Evolutionary conservation across 2,888 invertebrate species (phyloP), one percentile per base, ranked within the genome.

Genomic region (Notodonta ziczac): DNA sequence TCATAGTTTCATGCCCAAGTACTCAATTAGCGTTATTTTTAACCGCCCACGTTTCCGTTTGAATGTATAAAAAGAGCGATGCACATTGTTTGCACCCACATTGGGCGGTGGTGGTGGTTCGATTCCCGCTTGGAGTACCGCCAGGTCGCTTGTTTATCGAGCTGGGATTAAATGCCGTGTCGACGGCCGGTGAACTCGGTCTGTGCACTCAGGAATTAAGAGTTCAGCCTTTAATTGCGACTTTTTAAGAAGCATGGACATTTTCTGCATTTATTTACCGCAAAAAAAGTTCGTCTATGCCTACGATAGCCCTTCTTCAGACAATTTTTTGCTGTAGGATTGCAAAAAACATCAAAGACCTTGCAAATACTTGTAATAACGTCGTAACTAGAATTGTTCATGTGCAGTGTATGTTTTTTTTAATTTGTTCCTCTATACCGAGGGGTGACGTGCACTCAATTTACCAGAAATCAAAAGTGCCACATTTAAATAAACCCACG

Each of bases 151-250:
- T 80, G 78, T 80, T 81, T 80, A 80, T 81, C 69, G 74, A 67
- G 69, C 62, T 68, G 73, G 72, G 70, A 78, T 74, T 76, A 71
- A 77, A 72, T 66, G 69, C 70, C 46, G 57, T 69, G 60, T 73
- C 69, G 71, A 58, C 78, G 83, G 84, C 83, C 84, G 82, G 66
- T 83, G 83, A 83, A 82, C 82, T 57, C 77, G 57, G 66, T 66
- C 68, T 65, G 74, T 77, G 73, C 70, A 66, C 63, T 24, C 52
- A 16, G 14, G 55, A 62, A 65, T 58, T 58, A 53, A 53, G 48
- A 58, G 32, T 46, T 32, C 24, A 52, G 24, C 7, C 16, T 52
- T 10, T 16, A 50, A n/a, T 16, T 50, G 48, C 10, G 5, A 12
- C 2, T 50, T 50, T 9, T n/a, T 13, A 1, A n/a, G 9, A 24